Percentiles rank a stretch among this genome's conserved stretches.
phyloP scores from a whole-genome alignment of 2,113 vertebrate species.

The Nycticebus coucang region DNA sequence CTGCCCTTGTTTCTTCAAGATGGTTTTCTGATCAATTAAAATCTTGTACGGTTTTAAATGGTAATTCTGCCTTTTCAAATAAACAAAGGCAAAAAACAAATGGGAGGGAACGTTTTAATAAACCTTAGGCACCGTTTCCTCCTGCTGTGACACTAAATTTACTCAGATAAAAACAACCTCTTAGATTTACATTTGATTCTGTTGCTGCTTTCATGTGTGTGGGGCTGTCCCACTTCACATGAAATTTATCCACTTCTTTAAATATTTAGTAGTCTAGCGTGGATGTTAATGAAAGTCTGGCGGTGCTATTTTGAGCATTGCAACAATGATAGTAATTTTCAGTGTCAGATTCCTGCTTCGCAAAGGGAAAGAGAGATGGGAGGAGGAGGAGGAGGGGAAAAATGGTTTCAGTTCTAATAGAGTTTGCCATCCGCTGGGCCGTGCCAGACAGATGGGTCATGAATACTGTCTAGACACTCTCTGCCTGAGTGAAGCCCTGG shows the following conservation, averaged over 20 bases:
- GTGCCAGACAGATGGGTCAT: constrained; percentile 99
- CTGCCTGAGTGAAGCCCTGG: constrained; percentile 89
- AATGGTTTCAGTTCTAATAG: constrained; percentile 93
- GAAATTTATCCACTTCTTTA: constrained; percentile 92
- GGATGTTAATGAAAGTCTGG: constrained; percentile 97
- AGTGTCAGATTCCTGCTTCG: constrained; percentile 92
- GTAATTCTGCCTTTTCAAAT: constrained; percentile 57
- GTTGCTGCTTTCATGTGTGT: constrained; percentile 82
- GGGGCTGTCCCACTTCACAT: constrained; percentile 86
- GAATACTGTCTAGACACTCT: constrained; percentile 99
- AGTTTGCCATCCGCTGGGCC: constrained; percentile 94
- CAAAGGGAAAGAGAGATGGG: constrained; percentile 71
- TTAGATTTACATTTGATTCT: constrained; percentile 85
- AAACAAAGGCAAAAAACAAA: constrained; percentile 64
- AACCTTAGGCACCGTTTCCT: constrained; percentile 78
- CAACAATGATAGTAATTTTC: constrained; percentile 96
- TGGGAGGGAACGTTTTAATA: constrained; percentile 69
- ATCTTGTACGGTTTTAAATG: constrained; percentile 19
- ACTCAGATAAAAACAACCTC: constrained; percentile 78
- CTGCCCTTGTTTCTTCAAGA: constrained; percentile 51
- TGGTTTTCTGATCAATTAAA: constrained; percentile 57
- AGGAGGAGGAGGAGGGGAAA: constrained; percentile 82
- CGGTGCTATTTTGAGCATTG: constrained; percentile 91
- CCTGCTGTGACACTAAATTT: constrained; percentile 82
- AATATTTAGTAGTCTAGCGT: constrained; percentile 96